These are phyloP conservation scores for Mya arenaria DNA, from an alignment of 1,140 invertebrate genomes.

Conservation along the genomic window DNA sequence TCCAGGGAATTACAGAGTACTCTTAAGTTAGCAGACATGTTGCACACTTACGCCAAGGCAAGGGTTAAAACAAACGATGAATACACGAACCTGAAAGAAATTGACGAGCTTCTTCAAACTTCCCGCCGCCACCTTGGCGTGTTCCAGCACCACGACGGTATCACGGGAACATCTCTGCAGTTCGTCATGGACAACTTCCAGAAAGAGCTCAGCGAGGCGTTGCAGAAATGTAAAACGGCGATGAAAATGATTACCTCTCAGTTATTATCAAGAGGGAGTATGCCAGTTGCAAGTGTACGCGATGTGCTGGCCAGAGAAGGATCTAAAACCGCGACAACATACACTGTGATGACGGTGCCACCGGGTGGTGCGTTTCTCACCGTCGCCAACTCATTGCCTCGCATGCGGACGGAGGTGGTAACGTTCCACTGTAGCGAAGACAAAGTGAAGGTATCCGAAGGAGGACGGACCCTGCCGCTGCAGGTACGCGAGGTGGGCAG, in stretches of 20 bases:
- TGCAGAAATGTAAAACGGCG: not conserved
- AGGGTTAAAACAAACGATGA: too few relatives aligned
- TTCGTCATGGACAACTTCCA: constrained; percentile 53
- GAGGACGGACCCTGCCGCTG: not conserved
- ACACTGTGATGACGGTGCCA: not conserved
- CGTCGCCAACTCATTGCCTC: constrained; percentile 28
- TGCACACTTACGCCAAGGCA: constrained; percentile 49
- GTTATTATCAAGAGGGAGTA: not conserved
- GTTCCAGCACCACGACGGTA: constrained; percentile 52
- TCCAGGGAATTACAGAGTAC: constrained; percentile 91
- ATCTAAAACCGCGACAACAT: not conserved
- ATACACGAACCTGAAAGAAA: too few relatives aligned
- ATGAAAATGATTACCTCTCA: constrained; percentile 19
- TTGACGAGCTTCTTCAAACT: constrained; percentile 1
- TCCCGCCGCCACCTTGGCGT: constrained; percentile 36
- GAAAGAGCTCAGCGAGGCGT: not conserved
- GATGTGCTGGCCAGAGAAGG: not conserved
- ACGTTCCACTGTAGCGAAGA: constrained; percentile 1
- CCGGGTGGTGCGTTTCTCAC: not conserved
- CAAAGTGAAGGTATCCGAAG: not conserved
- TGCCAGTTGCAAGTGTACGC: not conserved
- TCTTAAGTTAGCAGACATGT: constrained; percentile 86
- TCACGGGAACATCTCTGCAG: constrained; percentile 47
- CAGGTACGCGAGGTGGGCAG: not conserved
- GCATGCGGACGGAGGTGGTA: constrained; percentile 35